Percentiles rank a stretch among this genome's conserved stretches.
Conservation (phyloP, 2,797 vertebrate genomes). For the Ciconia nigra region DNA sequence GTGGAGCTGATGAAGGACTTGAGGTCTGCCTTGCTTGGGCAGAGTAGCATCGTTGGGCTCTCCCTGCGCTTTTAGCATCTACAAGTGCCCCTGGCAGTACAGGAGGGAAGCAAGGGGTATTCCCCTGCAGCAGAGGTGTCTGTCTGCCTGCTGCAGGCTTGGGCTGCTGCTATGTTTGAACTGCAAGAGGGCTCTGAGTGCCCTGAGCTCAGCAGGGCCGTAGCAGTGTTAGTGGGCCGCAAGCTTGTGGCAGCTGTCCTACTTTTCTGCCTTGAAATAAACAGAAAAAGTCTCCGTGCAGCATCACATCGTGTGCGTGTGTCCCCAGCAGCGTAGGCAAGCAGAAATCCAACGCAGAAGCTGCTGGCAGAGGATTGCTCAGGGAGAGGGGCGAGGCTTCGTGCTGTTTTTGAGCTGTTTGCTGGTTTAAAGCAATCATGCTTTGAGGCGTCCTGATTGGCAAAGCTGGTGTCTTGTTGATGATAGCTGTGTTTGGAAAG, state of each 20-base stretch:
- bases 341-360: neutral
- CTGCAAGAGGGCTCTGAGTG: neutral
- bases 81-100: neutral
- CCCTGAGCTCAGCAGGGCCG: neutral
- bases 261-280: neutral
- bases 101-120: neutral
- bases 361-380: neutral
- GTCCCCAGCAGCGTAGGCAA: neutral
- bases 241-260: neutral
- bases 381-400: neutral
- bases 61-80: neutral
- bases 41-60: neutral
- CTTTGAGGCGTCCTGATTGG: slow-evolving; percentile 53
- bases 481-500: slow-evolving; percentile 67
- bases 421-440: slow-evolving; percentile 15
- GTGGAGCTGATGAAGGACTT: fast-evolving
- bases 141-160: neutral
- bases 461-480: slow-evolving; percentile 66
- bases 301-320: neutral
- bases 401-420: neutral
- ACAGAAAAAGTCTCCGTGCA: neutral
- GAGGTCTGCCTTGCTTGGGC: neutral
- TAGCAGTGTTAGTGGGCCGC: neutral
- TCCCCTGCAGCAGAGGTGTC: neutral
- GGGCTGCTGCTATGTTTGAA: neutral